These are phyloP conservation scores for Tenthredo distinguenda DNA, from an alignment of 2,888 invertebrate genomes.

Conservation along the genomic window DNA sequence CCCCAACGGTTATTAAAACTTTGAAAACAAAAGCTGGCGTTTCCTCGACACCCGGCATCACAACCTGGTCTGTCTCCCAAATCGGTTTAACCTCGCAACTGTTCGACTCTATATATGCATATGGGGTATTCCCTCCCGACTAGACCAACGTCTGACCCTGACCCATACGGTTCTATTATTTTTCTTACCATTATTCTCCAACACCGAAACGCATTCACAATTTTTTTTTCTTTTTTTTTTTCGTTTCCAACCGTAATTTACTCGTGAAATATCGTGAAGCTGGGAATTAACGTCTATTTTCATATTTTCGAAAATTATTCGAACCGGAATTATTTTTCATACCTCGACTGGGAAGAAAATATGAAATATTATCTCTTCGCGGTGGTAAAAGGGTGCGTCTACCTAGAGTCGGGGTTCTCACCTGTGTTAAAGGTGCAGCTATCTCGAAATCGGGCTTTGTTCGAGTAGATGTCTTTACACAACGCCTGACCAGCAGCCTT, in stretches of 20 bases:
- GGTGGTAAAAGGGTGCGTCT: not conserved
- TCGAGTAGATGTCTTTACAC: conserved; percentile 40
- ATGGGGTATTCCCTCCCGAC: not conserved
- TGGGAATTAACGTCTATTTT: not conserved
- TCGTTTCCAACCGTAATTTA: not conserved
- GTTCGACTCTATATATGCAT: not conserved
- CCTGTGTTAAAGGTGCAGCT: not conserved
- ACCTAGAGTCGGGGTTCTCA: not conserved
- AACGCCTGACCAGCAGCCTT: conserved; percentile 22
- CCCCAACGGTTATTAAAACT: conserved; percentile 62
- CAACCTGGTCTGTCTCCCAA: conserved; percentile 12
- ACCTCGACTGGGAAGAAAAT: not conserved
- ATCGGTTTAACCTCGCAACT: conserved; percentile 34
- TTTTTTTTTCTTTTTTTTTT: not conserved
- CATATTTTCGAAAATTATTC: not conserved
- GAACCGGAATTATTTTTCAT: not conserved
- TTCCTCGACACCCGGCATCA: conserved; percentile 36
- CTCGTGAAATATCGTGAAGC: no score
- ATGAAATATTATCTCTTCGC: not conserved
- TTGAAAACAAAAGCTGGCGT: conserved; percentile 41
- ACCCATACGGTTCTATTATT: not conserved
- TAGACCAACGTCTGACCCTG: not conserved
- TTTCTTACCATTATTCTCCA: no score
- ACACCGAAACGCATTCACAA: not conserved
- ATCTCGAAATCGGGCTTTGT: conserved; percentile 40